These are phyloP conservation scores for Anhinga rufa DNA, from an alignment of 2,113 vertebrate genomes.

Conservation along the genomic window DNA sequence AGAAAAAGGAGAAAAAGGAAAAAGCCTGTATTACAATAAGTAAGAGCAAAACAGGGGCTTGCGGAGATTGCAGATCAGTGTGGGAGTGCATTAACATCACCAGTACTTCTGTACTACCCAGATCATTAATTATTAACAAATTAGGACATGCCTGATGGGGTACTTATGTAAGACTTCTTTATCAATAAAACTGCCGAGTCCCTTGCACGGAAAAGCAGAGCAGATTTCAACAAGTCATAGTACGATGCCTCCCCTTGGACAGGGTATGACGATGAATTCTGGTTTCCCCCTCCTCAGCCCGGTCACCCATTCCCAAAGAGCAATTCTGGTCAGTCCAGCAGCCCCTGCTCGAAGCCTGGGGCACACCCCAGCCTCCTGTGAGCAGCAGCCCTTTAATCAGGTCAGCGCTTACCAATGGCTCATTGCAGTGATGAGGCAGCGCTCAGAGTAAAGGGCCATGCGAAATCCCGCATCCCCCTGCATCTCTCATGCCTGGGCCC, in stretches of 20 bases:
- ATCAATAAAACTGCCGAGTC: constrained; percentile 21
- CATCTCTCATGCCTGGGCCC: not conserved
- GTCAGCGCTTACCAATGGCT: not conserved
- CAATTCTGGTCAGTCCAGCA: not conserved
- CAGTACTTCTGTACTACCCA: not conserved
- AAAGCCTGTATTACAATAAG: not conserved
- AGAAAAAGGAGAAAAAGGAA: not conserved
- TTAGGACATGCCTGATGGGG: constrained; percentile 11
- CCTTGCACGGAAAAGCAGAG: not conserved
- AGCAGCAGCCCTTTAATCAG: not conserved
- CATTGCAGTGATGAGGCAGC: not conserved
- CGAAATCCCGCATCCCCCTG: not conserved
- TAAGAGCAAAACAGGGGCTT: not conserved
- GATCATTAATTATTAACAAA: constrained; percentile 53
- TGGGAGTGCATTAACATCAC: not conserved
- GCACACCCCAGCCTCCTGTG: not conserved
- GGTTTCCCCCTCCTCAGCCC: not conserved
- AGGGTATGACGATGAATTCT: not conserved
- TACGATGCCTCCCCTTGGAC: not conserved
- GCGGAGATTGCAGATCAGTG: not conserved
- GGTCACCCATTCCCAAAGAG: not conserved
- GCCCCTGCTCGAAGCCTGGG: not conserved
- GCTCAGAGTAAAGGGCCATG: rapidly evolving
- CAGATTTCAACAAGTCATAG: not conserved
- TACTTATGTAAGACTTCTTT: constrained; percentile 6